Evolutionary conservation across 1,140 invertebrate genomes (phyloP).

Genomic region (Luehdorfia chinensis): DNA sequence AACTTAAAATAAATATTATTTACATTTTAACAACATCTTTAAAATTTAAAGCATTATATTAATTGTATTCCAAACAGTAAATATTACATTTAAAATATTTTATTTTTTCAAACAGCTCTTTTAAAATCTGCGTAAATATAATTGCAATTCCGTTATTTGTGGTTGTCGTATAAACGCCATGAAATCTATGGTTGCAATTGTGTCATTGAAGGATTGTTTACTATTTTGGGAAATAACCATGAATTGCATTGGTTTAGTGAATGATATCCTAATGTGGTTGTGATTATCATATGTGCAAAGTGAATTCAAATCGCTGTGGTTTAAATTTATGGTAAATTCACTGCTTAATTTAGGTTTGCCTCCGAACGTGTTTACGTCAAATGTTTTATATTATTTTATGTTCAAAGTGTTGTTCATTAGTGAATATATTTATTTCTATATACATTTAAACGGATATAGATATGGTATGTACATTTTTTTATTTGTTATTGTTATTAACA

Average conservation of each 20-base stretch:
- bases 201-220: conserved; percentile 72
- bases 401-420: conserved; percentile 26
- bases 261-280: conserved; percentile 21
- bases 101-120: too few species aligned
- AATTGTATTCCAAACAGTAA: too few species aligned
- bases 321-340: conserved; percentile 16
- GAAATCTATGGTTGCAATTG: conserved; percentile 70
- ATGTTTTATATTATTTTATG: conserved; percentile 52
- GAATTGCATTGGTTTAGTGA: conserved; percentile 28
- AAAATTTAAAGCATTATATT: too few species aligned
- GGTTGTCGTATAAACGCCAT: conserved; percentile 65
- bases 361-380: conserved; percentile 65
- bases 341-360: conserved; percentile 21
- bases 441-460: conserved; percentile 20
- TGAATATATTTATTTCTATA: conserved; percentile 24
- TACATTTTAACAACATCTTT: too few species aligned
- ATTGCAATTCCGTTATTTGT: conserved; percentile 64
- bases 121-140: conserved; percentile 36
- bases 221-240: conserved; percentile 55
- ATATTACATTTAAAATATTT: too few species aligned
- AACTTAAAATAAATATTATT: too few species aligned
- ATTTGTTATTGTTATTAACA: not conserved
- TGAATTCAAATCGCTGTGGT: conserved; percentile 18
- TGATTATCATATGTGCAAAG: conserved; percentile 16
- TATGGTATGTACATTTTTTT: conserved; percentile 15